These are phyloP conservation scores for Xiphophorus maculatus DNA, from an alignment of 2,113 vertebrate genomes.

Conservation along the genomic window DNA sequence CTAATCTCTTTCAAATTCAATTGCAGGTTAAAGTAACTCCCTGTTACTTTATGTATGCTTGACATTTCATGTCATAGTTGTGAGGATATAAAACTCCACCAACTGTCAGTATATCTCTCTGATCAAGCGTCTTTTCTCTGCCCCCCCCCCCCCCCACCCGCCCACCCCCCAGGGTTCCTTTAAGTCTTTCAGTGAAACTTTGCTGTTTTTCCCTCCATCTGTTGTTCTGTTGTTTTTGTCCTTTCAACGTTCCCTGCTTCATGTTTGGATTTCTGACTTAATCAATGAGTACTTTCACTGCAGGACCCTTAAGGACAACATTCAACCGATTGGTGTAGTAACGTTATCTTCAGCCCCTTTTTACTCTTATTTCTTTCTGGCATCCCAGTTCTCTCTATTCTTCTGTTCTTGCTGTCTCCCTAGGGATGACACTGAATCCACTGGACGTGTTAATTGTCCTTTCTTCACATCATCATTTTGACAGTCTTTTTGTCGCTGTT, in stretches of 20 bases:
- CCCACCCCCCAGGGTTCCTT: conserved; percentile 45
- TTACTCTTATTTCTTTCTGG: conserved; percentile 6
- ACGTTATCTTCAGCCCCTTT: background rate
- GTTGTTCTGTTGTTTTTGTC: conserved; percentile 6
- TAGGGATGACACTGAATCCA: conserved; percentile 42
- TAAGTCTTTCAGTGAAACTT: conserved; percentile 52
- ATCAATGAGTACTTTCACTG: conserved; percentile 17
- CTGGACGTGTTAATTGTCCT: conserved; percentile 43
- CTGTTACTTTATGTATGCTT: conserved; percentile 42
- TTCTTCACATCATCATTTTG: conserved; percentile 13
- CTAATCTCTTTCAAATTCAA: no score
- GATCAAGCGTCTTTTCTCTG: conserved; percentile 53
- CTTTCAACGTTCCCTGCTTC: conserved; percentile 4
- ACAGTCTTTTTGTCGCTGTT: conserved; percentile 11
- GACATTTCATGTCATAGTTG: conserved; percentile 50
- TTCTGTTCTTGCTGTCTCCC: conserved; percentile 11
- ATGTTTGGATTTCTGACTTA: conserved; percentile 13
- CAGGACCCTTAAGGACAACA: conserved; percentile 33
- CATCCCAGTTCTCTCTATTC: conserved; percentile 1
- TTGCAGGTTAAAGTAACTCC: conserved; percentile 15
- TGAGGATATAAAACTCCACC: conserved; percentile 47
- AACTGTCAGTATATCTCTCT: conserved; percentile 59
- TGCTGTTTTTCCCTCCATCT: conserved; percentile 6
- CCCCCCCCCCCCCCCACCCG: conserved; percentile 31
- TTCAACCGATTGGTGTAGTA: conserved; percentile 37